Conservation (phyloP, 2,797 vertebrate species). For the Natrix natrix region DNA sequence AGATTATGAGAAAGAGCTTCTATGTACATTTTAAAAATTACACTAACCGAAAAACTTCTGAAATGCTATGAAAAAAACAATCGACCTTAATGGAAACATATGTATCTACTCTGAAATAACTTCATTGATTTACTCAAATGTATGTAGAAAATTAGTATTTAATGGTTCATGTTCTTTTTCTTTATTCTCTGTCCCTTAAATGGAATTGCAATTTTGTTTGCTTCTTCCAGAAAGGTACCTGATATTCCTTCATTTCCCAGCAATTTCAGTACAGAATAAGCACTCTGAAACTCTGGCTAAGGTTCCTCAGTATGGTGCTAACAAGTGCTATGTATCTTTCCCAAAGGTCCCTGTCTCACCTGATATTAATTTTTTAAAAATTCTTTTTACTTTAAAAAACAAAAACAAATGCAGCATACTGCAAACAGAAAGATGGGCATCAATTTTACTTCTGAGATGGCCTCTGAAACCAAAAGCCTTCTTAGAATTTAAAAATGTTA, state of each 20-base stretch:
- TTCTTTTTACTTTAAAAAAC: background rate
- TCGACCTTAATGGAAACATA: background rate
- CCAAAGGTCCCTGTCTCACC: background rate
- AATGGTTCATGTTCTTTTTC: background rate
- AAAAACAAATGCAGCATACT: background rate
- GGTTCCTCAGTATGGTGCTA: background rate
- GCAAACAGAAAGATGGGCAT: background rate
- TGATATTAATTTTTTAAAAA: background rate
- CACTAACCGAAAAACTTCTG: background rate
- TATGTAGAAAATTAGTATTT: background rate
- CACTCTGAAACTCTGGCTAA: background rate
- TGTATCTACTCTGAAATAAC: background rate
- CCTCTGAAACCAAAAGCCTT: background rate
- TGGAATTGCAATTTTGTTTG: background rate
- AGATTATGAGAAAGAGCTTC: background rate
- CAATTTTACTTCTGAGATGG: background rate
- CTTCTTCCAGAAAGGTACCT: background rate
- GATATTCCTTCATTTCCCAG: background rate
- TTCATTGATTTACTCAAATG: background rate
- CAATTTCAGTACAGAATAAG: background rate
- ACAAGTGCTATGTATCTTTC: background rate
- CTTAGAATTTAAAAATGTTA: background rate
- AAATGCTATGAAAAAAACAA: background rate
- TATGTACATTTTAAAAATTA: background rate
- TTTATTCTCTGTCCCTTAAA: background rate